These are phyloP conservation scores for Parnassius mnemosyne DNA, from an alignment of 2,888 invertebrate genomes.

Conservation along the genomic window DNA sequence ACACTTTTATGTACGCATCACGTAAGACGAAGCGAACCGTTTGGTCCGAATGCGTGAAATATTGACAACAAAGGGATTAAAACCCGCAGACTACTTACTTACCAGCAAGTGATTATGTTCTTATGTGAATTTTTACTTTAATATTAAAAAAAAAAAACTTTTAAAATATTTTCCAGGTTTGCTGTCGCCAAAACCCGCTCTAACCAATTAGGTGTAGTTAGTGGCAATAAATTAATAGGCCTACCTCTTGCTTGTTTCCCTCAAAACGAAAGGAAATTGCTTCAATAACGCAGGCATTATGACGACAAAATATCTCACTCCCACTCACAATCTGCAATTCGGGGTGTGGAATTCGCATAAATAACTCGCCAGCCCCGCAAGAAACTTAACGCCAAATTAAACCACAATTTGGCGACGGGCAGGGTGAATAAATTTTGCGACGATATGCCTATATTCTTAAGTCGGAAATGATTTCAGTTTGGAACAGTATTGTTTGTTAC, in stretches of 20 bases:
- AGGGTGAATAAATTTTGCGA: conserved; percentile 67
- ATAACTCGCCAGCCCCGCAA: conserved; percentile 42
- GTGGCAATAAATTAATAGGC: conserved; percentile 20
- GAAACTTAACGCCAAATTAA: conserved; percentile 69
- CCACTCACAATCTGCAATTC: conserved; percentile 32
- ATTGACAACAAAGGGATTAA: no score
- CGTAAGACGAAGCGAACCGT: no score
- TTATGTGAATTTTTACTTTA: no score
- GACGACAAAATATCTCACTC: conserved; percentile 31
- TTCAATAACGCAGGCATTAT: conserved; percentile 27
- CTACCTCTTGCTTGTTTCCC: not conserved
- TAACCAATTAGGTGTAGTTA: not conserved
- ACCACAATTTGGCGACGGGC: conserved; percentile 56
- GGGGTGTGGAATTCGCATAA: conserved; percentile 46
- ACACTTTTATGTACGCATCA: no score
- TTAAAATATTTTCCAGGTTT: no score
- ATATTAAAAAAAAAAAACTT: no score
- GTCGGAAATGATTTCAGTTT: conserved; percentile 45
- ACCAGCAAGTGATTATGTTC: no score
- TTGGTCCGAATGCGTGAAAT: no score
- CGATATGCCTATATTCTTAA: conserved; percentile 53
- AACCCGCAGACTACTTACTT: no score
- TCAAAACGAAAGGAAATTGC: conserved; percentile 2
- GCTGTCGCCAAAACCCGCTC: no score
- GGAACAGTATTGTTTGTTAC: conserved; percentile 26